Conservation (phyloP, 2,797 vertebrate species). For the Galaxias olidus region DNA sequence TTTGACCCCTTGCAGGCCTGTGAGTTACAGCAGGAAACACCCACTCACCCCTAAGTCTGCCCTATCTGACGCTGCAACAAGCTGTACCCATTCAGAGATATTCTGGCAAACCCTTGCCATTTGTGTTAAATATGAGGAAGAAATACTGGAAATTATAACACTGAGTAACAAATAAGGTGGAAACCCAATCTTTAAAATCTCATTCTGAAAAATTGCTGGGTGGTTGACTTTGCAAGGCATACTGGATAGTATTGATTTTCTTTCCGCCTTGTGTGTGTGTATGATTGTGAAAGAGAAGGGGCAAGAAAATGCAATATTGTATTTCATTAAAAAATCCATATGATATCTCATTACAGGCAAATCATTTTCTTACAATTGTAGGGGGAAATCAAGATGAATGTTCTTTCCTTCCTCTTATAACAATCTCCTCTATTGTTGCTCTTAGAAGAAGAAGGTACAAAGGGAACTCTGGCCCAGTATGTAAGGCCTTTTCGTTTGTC, state of each 20-base stretch:
- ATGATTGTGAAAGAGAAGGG: constrained; percentile 8
- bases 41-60: constrained; percentile 30
- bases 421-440: constrained; percentile 60
- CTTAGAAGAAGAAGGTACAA: constrained; percentile 36
- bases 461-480: constrained; percentile 33
- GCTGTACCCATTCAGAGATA: constrained; percentile 14
- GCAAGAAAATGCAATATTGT: constrained; percentile 26
- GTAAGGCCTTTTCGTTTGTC: constrained; percentile 36
- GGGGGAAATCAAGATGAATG: constrained; percentile 62
- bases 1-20: constrained; percentile 36
- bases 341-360: constrained; percentile 70
- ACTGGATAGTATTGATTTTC: constrained; percentile 72
- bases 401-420: constrained; percentile 57
- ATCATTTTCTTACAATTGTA: constrained; percentile 65
- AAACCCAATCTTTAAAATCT: constrained; percentile 67
- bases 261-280: constrained; percentile 19
- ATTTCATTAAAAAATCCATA: constrained; percentile 70
- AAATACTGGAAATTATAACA: constrained; percentile 38
- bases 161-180: constrained; percentile 53
- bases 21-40: constrained; percentile 3
- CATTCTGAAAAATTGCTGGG: constrained; percentile 68
- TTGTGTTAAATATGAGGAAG: constrained; percentile 8
- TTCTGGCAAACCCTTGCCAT: neutral
- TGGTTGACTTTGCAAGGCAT: constrained; percentile 66
- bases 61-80: constrained; percentile 7